phyloP scores from a whole-genome alignment of 2,113 vertebrate species.

The cattle (Bos taurus) region DNA sequence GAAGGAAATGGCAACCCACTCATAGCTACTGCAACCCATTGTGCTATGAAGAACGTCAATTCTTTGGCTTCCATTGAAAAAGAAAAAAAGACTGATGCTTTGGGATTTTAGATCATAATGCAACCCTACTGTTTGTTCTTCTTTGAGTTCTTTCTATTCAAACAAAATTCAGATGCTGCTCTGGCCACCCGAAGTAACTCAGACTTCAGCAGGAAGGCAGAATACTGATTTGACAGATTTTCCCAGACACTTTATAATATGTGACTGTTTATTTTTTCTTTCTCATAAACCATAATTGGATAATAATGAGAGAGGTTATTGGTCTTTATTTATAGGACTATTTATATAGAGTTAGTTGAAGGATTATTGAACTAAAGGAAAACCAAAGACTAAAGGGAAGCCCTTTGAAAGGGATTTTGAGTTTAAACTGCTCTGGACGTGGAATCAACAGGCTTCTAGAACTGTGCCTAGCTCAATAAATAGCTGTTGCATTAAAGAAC shows the following conservation, averaged over 20 bases:
- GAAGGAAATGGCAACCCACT: not conserved
- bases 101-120: not conserved
- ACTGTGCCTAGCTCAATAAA: not conserved
- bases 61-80: not conserved
- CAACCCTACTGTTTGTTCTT: not conserved
- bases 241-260: not conserved
- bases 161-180: not conserved
- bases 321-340: not conserved
- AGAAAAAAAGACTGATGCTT: not conserved
- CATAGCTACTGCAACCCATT: accelerated
- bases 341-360: not conserved
- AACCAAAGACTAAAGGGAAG: not conserved
- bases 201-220: not conserved
- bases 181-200: not conserved
- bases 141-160: not conserved
- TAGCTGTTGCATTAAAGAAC: not conserved
- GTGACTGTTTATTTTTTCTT: not conserved
- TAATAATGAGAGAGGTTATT: not conserved
- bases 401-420: not conserved
- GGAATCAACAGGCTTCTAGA: not conserved
- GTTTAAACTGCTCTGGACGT: not conserved
- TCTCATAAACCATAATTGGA: not conserved
- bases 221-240: not conserved
- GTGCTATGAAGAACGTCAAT: not conserved
- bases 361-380: not conserved